These are phyloP conservation scores for Catalaphyllia jardinei DNA, from an alignment of 64 coral and sea anemone species.

Conservation along the genomic window DNA sequence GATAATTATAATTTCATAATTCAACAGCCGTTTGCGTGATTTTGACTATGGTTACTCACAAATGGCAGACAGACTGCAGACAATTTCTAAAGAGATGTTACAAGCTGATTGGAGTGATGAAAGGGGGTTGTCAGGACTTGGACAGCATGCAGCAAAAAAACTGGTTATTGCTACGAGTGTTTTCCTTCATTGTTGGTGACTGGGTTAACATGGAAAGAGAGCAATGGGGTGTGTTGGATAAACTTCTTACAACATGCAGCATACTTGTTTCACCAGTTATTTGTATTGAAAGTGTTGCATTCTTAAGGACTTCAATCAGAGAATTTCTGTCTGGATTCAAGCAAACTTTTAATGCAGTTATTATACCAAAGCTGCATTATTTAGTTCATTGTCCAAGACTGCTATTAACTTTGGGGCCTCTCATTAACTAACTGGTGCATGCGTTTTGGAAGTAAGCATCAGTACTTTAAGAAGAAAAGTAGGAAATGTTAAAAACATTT, in stretches of 20 bases:
- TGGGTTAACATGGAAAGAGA: conserved; percentile 24
- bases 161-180: conserved; percentile 13
- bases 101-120: conserved; percentile 20
- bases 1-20: neutral
- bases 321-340: too few relatives aligned
- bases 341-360: neutral
- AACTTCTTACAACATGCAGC: conserved; percentile 17
- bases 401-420: too few relatives aligned
- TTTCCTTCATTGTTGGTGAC: conserved; percentile 15
- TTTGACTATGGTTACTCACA: conserved; percentile 46
- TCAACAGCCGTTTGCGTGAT: conserved; percentile 9
- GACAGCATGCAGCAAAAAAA: conserved; percentile 21
- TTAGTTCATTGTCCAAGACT: conserved; percentile 23
- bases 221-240: conserved; percentile 7
- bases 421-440: too few relatives aligned
- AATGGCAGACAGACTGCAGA: conserved; percentile 21
- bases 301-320: conserved; percentile 14
- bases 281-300: conserved; percentile 7
- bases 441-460: too few relatives aligned
- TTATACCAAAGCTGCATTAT: conserved; percentile 27
- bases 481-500: conserved; percentile 14
- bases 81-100: neutral
- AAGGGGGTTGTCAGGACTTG: conserved; percentile 9
- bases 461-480: conserved; percentile 37
- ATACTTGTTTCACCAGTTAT: conserved; percentile 28